Conservation (phyloP, 2,113 vertebrate genomes). For the Tympanuchus pallidicinctus region DNA sequence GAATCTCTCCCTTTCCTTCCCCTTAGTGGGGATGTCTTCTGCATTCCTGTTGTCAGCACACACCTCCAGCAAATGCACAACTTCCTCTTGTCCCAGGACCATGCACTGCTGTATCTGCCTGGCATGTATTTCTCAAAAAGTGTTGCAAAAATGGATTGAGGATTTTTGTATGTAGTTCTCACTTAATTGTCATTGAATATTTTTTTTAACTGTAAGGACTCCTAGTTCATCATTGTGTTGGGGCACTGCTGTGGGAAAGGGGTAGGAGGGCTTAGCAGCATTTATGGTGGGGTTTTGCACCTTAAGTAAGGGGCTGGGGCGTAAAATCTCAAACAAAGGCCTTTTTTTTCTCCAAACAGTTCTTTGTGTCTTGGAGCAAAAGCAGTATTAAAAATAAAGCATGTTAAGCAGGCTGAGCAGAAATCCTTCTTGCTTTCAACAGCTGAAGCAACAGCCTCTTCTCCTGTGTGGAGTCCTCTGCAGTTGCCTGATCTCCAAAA, state of each 20-base stretch:
- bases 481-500: not conserved
- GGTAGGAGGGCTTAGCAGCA: conserved; percentile 5
- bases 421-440: not conserved
- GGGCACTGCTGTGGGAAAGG: conserved; percentile 29
- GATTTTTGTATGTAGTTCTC: accelerated
- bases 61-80: not conserved
- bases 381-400: conserved; percentile 47
- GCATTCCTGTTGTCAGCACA: not conserved
- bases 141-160: not conserved
- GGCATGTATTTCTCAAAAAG: accelerated
- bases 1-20: not conserved
- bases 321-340: conserved; percentile 55
- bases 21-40: not conserved
- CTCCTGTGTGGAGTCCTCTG: not conserved
- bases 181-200: too few species aligned
- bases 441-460: not conserved
- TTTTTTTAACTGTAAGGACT: not conserved
- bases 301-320: conserved; percentile 24
- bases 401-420: conserved; percentile 11
- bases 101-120: not conserved
- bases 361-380: not conserved
- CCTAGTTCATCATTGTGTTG: not conserved
- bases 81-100: accelerated
- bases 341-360: conserved; percentile 21
- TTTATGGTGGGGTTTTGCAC: conserved; percentile 35